Percentiles rank a stretch among this genome's conserved stretches.
Evolutionary conservation across 2,113 vertebrate species (phyloP).

Genomic region (Daphoenositta chrysoptera): DNA sequence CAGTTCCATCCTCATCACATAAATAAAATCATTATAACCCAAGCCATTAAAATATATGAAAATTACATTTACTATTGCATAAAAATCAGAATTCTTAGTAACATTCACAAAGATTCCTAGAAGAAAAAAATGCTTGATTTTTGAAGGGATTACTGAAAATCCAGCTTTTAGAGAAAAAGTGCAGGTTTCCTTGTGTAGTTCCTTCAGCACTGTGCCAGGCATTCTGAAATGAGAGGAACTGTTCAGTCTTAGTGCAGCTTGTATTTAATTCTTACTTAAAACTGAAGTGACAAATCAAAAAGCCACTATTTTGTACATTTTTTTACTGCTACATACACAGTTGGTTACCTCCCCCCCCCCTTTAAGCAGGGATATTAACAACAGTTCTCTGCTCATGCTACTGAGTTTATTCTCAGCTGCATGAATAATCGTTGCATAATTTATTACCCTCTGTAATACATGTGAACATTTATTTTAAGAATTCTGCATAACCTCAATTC

Average conservation of each 20-base stretch:
- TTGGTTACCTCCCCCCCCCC: not conserved
- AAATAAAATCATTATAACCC: not conserved
- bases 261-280: not conserved
- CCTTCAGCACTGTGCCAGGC: not conserved
- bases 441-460: not conserved
- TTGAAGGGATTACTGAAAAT: not conserved
- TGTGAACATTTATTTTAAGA: conserved; percentile 2
- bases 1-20: not conserved
- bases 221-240: not conserved
- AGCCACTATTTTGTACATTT: not conserved
- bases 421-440: not conserved
- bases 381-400: not conserved
- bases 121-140: not conserved
- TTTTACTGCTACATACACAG: not conserved
- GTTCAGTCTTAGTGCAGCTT: not conserved
- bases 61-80: not conserved
- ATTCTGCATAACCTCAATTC: not conserved
- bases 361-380: not conserved
- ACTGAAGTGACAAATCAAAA: not conserved
- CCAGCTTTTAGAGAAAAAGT: not conserved
- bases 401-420: not conserved
- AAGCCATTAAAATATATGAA: not conserved
- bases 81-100: not conserved
- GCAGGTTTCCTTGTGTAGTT: not conserved
- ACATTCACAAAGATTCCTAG: not conserved